Evolutionary conservation across 64 coral and sea anemone species (phyloP), one percentile per base, ranked within the genome.

Genomic region (Anthopleura sola): DNA sequence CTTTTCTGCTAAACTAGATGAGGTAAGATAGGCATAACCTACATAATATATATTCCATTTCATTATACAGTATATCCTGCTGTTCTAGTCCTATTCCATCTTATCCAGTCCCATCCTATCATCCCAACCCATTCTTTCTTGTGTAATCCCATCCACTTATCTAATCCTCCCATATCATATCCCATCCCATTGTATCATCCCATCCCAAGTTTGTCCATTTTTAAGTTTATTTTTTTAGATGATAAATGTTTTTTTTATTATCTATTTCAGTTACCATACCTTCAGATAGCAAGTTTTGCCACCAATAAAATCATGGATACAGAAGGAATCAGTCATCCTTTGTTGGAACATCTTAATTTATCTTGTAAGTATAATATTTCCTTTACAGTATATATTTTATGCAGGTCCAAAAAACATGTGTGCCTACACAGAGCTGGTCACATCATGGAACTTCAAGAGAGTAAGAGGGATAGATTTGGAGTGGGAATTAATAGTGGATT

Each of bases 221-320:
- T 44, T 44, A n/a, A n/a, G n/a, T n/a, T n/a, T n/a, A n/a, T n/a
- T n/a, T n/a, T n/a, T n/a, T n/a, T n/a, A n/a, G n/a, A n/a, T n/a
- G n/a, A n/a, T n/a, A n/a, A n/a, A n/a, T n/a, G n/a, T n/a, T n/a
- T n/a, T n/a, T n/a, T n/a, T n/a, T n/a, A n/a, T n/a, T n/a, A n/a
- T n/a, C n/a, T 29, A 40, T 77, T 80, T 32, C 80, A 99, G 97
- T 56, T 99, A 3, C 97, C 97, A 49, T 99, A 99, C 84, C 82
- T 99, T 55, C 97, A 99, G 68, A 92, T 99, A 87, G 97, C 97
- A 81, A 99, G 93, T 60, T 94, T 99, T 92, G 87, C 92, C 14
- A 94, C 92, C 75, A 99, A 99, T 82, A 99, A 85, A 53, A 92
- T 99, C 23, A 94, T 94, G 87, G 90, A 92, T 58, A 99, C 92